Evolutionary conservation across 2,113 vertebrate genomes (phyloP).

Genomic region (Vombatus ursinus): DNA sequence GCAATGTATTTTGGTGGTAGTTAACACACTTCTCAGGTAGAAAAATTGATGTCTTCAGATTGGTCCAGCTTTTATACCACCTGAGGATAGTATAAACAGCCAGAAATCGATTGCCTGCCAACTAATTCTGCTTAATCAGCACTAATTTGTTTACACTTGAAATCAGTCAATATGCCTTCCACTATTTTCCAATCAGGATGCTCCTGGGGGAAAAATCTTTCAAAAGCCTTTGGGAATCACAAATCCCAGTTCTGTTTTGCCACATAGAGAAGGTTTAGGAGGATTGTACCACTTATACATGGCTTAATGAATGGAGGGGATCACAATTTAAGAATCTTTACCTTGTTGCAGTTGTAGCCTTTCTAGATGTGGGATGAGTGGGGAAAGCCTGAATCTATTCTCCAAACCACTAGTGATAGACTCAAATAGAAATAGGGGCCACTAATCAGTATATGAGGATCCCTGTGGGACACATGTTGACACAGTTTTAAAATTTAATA

Average conservation of each 20-base stretch:
- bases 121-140: conserved; percentile 22
- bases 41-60: conserved; percentile 53
- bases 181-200: conserved; percentile 19
- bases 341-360: background rate
- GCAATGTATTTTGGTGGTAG: conserved; percentile 63
- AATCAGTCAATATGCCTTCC: background rate
- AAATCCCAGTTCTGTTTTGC: background rate
- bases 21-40: conserved; percentile 62
- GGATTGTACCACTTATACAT: background rate
- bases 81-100: conserved; percentile 35
- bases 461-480: background rate
- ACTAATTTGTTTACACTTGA: conserved; percentile 11
- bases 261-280: background rate
- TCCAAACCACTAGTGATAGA: background rate
- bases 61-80: conserved; percentile 44
- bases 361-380: background rate
- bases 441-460: background rate
- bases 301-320: background rate
- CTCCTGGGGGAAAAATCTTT: background rate
- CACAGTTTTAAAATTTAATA: background rate
- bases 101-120: conserved; percentile 27
- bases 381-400: background rate
- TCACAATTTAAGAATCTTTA: background rate
- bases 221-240: background rate
- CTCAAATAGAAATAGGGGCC: background rate